Base-by-base conservation (phyloP, 2,888 invertebrate species). In the Lasioglossum zephyrum region DNA sequence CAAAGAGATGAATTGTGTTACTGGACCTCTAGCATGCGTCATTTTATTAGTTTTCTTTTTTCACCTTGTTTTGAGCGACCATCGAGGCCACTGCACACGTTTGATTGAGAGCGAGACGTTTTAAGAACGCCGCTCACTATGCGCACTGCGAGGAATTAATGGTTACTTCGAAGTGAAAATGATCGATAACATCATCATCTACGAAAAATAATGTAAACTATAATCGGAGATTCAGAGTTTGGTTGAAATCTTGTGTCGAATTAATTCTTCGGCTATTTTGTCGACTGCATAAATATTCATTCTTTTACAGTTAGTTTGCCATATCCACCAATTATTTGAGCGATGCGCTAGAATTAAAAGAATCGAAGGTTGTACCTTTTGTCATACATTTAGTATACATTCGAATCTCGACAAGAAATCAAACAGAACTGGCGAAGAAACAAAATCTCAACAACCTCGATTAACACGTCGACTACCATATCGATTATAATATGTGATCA, bases 71-170 rank as follows among this genome's bases (percentile, higher is more conserved):
- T n/a, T 8, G 36, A 11, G 57, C 63, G n/a, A 49, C 63, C 53
- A 41, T 60, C 22, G 60, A 26, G 63, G 76, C 66, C 73, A 13
- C 11, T 44, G 49, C 53, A 63, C 49, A 75, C 78, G 44, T 79
- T 77, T 49, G 69, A 60, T 82, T 60, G 44, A 89, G 90, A 89
- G 89, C 90, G 84, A 89, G 82, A 84, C 86, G 88, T 88, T 89
- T 89, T 84, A 88, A 89, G 77, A 89, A 89, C 80, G 78, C 75
- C 81, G 60, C 73, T 36, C 78, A 16, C 79, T 87, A 88, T 26
- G 26, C 57, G 18, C 82, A 69, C 39, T 75, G 13, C 60, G 36
- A 69, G 41, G 60, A 31, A 44, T 49, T 60, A 39, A 78, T 63
- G 6, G 18, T 39, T 60, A 73, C 60, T 49, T 76, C 2, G 6